Conservation (phyloP, 1,140 invertebrate species). For the Drosophila cardini region DNA sequence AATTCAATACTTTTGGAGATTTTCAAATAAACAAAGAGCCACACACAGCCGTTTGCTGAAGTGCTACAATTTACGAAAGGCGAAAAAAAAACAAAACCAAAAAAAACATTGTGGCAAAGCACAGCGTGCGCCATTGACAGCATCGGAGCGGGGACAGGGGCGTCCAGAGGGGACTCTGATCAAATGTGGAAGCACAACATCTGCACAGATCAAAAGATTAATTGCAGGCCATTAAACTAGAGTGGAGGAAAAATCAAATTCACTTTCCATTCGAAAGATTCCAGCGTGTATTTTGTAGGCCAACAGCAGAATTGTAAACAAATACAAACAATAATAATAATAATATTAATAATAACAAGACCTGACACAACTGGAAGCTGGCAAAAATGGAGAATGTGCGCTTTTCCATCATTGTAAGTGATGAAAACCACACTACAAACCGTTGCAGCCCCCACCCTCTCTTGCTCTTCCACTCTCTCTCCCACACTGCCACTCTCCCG, state of each 20-base stretch:
- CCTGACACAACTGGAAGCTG: conserved; percentile 43
- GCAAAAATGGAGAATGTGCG: conserved; percentile 80
- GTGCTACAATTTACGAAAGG: conserved; percentile 30
- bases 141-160: not conserved
- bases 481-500: not conserved
- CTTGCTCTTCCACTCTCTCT: not conserved
- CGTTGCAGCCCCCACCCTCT: not conserved
- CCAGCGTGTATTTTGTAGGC: conserved; percentile 64
- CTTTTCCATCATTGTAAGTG: conserved; percentile 84
- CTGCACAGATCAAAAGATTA: conserved; percentile 45
- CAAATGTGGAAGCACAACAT: conserved; percentile 16
- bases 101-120: conserved; percentile 28
- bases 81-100: not conserved
- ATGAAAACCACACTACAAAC: not conserved
- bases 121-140: conserved; percentile 5
- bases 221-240: conserved; percentile 35
- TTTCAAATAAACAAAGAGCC: conserved; percentile 69
- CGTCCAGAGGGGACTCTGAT: not conserved
- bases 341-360: conserved; percentile 13
- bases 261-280: conserved; percentile 36
- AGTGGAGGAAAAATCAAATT: conserved; percentile 31
- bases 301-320: conserved; percentile 28
- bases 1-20: conserved; percentile 62
- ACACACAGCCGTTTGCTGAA: conserved; percentile 29
- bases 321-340: conserved; percentile 13